These are phyloP conservation scores for Parnassius apollo DNA, from an alignment of 2,888 invertebrate genomes.

Conservation along the genomic window DNA sequence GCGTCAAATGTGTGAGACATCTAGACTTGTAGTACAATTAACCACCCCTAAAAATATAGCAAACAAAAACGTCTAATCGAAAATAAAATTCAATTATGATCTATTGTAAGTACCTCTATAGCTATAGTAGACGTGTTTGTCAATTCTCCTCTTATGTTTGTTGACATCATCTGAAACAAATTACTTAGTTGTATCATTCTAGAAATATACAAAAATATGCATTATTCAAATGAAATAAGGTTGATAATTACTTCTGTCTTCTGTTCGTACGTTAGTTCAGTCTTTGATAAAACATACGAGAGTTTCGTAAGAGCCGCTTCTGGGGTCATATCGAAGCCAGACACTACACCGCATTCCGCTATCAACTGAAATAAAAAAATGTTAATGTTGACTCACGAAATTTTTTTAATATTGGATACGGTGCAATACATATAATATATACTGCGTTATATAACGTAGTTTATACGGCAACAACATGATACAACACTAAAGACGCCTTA, in stretches of 20 bases:
- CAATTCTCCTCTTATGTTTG: conserved; percentile 90
- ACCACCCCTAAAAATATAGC: no score
- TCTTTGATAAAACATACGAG: conserved; percentile 92
- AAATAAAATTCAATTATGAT: no score
- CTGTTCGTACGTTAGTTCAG: conserved; percentile 82
- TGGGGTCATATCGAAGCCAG: conserved; percentile 94
- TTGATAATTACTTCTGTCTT: conserved; percentile 82
- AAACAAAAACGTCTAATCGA: no score
- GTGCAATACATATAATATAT: no score
- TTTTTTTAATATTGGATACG: no score
- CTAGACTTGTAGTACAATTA: no score
- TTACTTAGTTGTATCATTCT: not conserved
- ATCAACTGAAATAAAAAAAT: conserved; percentile 54
- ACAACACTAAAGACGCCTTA: no score
- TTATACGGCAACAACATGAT: no score
- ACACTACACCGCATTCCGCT: conserved; percentile 86
- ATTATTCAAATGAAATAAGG: not conserved
- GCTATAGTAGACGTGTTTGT: conserved; percentile 71
- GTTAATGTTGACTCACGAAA: not conserved
- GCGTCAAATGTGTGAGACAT: no score
- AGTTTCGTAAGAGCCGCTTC: conserved; percentile 97
- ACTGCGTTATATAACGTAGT: no score
- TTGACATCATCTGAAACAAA: conserved; percentile 84
- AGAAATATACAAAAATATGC: not conserved
- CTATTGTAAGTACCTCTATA: conserved; percentile 46